Conservation (phyloP, 2,113 vertebrate species). For the Ochotona princeps region DNA sequence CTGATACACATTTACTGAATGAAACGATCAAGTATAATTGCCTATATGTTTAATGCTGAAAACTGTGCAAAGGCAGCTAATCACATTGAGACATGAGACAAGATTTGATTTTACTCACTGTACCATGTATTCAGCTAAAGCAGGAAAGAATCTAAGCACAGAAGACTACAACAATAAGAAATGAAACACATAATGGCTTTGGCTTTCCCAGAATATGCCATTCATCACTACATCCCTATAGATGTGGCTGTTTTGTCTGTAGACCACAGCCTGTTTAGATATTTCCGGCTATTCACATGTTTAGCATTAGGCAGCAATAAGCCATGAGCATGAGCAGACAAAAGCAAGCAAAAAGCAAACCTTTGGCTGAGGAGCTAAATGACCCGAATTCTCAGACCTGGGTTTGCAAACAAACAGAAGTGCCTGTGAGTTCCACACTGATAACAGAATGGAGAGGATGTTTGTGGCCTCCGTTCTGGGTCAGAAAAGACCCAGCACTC, state of each 20-base stretch:
- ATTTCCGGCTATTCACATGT: constrained; percentile 60
- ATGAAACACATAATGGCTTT: constrained; percentile 2
- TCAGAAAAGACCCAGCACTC: neutral
- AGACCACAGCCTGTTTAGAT: neutral
- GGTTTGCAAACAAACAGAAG: constrained; percentile 7
- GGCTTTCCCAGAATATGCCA: constrained; percentile 45
- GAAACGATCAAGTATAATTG: constrained; percentile 17
- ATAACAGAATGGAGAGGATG: neutral
- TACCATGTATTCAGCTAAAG: neutral
- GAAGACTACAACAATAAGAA: constrained; percentile 5
- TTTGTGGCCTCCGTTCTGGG: neutral
- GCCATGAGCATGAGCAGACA: constrained; percentile 29
- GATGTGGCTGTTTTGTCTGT: constrained; percentile 50
- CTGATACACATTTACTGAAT: neutral
- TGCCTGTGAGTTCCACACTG: constrained; percentile 22
- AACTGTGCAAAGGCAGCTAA: neutral
- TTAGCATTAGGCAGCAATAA: constrained; percentile 41
- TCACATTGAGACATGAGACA: neutral
- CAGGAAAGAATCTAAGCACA: neutral
- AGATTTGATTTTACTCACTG: neutral
- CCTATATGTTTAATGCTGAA: neutral
- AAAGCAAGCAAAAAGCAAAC: constrained; percentile 31
- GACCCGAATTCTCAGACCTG: neutral
- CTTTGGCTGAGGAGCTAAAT: neutral
- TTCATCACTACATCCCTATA: neutral